phyloP scores from a whole-genome alignment of 2,797 vertebrate species.

The Sebastes cheni region DNA sequence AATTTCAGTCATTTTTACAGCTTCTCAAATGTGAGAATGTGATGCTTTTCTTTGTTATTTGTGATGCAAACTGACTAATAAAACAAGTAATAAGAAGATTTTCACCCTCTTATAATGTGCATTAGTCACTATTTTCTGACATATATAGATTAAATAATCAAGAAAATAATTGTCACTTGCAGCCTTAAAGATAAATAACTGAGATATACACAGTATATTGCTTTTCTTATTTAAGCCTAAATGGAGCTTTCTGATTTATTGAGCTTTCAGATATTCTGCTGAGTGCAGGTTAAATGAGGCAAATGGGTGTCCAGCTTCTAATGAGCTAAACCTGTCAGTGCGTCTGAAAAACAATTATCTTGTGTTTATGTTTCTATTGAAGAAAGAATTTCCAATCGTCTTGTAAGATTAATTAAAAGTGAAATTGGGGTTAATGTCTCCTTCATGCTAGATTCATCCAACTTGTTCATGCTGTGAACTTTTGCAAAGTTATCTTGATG shows the following conservation, averaged over 20 bases:
- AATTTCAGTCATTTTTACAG: not conserved
- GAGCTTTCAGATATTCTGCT: not conserved
- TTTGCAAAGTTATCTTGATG: not conserved
- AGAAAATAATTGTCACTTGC: not conserved
- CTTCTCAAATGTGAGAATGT: not conserved
- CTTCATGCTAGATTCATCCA: not conserved
- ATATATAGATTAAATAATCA: rapidly evolving
- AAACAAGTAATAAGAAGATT: not conserved
- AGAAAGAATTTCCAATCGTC: not conserved
- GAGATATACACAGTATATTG: not conserved
- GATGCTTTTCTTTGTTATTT: not conserved
- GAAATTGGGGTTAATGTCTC: not conserved
- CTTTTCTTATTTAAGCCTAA: not conserved
- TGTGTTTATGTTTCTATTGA: not conserved
- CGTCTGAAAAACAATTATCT: not conserved
- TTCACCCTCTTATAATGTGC: rapidly evolving
- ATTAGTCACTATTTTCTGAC: not conserved
- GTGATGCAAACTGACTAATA: not conserved
- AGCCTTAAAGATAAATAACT: not conserved
- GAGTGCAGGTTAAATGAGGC: not conserved
- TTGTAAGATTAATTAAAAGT: not conserved
- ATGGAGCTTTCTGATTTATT: not conserved
- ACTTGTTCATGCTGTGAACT: not conserved
- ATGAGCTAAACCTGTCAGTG: not conserved
- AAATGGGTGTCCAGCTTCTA: not conserved